A percentile compares a stretch with the other conserved stretches of the same genome.
Conservation (phyloP, 2,113 vertebrate genomes). For the Anguilla japonica region DNA sequence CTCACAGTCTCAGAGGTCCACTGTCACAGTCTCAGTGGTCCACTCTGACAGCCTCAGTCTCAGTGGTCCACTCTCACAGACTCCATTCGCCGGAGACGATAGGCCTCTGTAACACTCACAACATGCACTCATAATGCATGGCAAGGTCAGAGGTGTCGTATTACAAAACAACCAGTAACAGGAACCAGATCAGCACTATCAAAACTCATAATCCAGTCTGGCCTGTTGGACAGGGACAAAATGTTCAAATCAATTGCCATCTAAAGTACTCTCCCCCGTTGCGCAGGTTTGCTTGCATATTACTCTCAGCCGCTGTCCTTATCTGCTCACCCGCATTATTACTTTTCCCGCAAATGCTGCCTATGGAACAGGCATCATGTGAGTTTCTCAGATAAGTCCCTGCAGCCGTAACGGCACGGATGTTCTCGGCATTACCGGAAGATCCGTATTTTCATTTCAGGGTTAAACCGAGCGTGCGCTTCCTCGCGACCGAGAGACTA, state of each 20-base stretch:
- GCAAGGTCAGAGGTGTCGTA: neutral
- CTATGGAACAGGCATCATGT: neutral
- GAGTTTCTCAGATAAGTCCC: neutral
- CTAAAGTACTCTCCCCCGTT: neutral
- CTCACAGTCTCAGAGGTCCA: too few species aligned
- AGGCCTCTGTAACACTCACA: neutral
- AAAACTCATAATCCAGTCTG: neutral
- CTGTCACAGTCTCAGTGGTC: too few species aligned
- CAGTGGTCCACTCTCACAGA: too few species aligned
- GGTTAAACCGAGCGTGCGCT: neutral
- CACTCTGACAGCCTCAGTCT: too few species aligned
- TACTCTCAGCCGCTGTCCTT: neutral
- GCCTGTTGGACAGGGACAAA: neutral
- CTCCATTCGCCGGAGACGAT: neutral
- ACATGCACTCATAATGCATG: slow-evolving; percentile 17
- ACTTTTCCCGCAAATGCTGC: neutral
- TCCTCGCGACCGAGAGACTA: slow-evolving; percentile 10
- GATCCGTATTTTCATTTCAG: neutral
- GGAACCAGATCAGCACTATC: neutral
- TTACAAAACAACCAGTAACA: neutral
- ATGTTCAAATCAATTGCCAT: neutral
- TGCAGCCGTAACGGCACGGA: neutral
- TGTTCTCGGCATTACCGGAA: neutral
- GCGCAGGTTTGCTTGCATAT: neutral
- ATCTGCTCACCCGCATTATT: neutral